Conservation (phyloP, 2,888 invertebrate species). For the Ophion ventricosus region DNA sequence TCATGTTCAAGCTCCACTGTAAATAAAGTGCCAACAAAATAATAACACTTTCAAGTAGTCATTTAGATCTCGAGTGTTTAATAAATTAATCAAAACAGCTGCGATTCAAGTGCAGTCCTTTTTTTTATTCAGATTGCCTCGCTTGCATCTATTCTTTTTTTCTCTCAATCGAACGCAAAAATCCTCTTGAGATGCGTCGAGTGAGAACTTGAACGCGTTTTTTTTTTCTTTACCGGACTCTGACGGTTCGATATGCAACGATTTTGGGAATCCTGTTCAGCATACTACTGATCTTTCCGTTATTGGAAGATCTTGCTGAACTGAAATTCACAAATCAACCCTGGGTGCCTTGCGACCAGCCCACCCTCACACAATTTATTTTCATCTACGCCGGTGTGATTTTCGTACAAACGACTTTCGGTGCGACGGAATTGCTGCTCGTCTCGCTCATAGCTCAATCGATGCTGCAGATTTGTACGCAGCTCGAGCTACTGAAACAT, state of each 20-base stretch:
- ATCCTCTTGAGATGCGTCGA: not conserved
- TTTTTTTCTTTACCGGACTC: slow-evolving; percentile 17
- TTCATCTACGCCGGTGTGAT: not conserved
- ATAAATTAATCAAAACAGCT: not conserved
- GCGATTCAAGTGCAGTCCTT: not conserved
- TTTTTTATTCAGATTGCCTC: not conserved
- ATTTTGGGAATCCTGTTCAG: not conserved
- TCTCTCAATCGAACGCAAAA: not conserved
- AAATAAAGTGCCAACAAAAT: not conserved
- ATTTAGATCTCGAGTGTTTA: too few relatives aligned
- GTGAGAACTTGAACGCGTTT: slow-evolving; percentile 1
- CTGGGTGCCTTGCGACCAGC: slow-evolving; percentile 6
- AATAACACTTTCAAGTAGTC: not conserved
- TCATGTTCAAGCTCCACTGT: not conserved
- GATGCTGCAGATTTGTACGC: slow-evolving; percentile 34
- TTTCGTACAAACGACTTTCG: slow-evolving; percentile 10
- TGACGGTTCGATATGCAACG: slow-evolving; percentile 7
- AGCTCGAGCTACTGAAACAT: slow-evolving; percentile 14
- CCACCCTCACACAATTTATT: not conserved
- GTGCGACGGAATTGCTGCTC: not conserved
- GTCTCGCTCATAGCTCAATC: slow-evolving; percentile 12
- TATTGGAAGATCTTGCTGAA: slow-evolving; percentile 7
- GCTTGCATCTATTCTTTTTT: not conserved
- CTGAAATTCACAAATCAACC: not conserved
- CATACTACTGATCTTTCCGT: not conserved